Evolutionary conservation across 2,797 vertebrate genomes (phyloP), one percentile per base, ranked within the genome.

Genomic region (Scolopax rusticola): DNA sequence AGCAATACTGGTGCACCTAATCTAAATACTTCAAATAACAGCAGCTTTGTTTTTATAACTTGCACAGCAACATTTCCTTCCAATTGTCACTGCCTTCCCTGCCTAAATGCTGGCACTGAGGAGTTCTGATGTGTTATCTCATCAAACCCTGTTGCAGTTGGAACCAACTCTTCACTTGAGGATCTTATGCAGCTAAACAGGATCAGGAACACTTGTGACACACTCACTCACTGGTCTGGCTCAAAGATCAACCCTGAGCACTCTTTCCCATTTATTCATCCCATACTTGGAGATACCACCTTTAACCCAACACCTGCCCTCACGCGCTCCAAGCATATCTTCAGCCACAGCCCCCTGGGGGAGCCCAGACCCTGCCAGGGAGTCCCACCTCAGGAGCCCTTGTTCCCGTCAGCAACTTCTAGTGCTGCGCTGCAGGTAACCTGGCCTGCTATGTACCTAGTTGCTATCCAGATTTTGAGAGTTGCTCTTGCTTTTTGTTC

Each of bases 361-460:
- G 19, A 57, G 32, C 18, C 12, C 23, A 57, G 36, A 23, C 51
- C n/a, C 47, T 28, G 24, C n/a, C 74, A 27, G n/a, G n/a, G 32
- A 69, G 16, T 33, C 23, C 32, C 54, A 56, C 6, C 8, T 28
- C 1, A 0, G 54, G 36, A 43, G 36, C 16, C 27, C 15, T 43
- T 4, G 0, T 38, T 30, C 6, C 36, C 36, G n/a, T 40, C 30
- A 63, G 14, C 24, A 33, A 80, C 15, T 3, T 15, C 32, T 9
- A 24, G 12, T 0, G 0, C 57, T 64, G 28, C 3, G 1, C 24
- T 0, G 0, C n/a, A 11, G 17, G 12, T 33, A 50, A 28, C 7
- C n/a, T 32, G n/a, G 15, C 30, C 60, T 32, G 21, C 15, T 25
- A 33, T 1, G 0, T 28, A 56, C n/a, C 20, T 33, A 24, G 8